Percentiles rank a stretch among this genome's conserved stretches.
Evolutionary conservation across 2,888 invertebrate species (phyloP).

Genomic region (Toxonevra muliebris): DNA sequence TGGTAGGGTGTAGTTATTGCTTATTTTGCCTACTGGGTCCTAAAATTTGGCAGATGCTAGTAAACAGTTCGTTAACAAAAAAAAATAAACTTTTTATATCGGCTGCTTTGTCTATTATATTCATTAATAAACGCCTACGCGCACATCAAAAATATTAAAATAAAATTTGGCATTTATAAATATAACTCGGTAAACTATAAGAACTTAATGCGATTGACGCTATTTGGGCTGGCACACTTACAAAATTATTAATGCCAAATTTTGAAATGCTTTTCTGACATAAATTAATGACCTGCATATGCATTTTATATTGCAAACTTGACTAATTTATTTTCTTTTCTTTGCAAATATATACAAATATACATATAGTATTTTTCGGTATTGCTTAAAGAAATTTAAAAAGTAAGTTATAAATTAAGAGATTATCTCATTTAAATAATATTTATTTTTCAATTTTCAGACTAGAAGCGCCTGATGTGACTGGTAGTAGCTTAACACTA

Average conservation of each 20-base stretch:
- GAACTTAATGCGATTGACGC: slow-evolving; percentile 7
- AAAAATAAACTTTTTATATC: neutral
- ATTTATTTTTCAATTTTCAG: slow-evolving; percentile 43
- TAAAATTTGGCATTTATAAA: neutral
- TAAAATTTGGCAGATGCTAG: too few relatives aligned
- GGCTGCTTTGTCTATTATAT: neutral
- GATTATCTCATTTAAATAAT: slow-evolving; percentile 11
- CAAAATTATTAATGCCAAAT: slow-evolving; percentile 8
- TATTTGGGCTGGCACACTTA: slow-evolving; percentile 4
- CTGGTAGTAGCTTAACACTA: slow-evolving; percentile 71
- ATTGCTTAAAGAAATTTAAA: neutral
- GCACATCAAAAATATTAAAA: neutral
- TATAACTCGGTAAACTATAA: slow-evolving; percentile 5
- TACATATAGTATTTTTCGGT: neutral
- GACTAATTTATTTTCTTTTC: neutral
- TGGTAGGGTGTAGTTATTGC: too few relatives aligned
- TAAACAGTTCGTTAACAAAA: too few relatives aligned
- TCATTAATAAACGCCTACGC: slow-evolving; percentile 14
- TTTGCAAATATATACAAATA: neutral
- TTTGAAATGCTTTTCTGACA: neutral
- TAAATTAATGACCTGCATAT: slow-evolving; percentile 16
- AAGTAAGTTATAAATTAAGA: neutral
- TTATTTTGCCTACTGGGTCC: too few relatives aligned
- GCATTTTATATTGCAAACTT: neutral
- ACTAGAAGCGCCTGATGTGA: slow-evolving; percentile 64